phyloP scores from a whole-genome alignment of 2,888 invertebrate species.

The Brachypterus glaber region DNA sequence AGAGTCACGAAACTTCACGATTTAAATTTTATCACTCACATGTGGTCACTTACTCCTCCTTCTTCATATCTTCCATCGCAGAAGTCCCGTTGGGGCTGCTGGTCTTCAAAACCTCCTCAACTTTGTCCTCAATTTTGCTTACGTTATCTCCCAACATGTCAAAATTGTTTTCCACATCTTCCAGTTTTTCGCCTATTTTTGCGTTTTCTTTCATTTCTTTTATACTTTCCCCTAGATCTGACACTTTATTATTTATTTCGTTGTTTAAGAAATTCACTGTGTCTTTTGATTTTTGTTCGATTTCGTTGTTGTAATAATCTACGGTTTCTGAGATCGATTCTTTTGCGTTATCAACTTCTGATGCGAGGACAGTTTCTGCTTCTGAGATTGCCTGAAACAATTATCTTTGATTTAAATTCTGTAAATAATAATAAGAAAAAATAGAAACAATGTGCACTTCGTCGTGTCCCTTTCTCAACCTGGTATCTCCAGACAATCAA shows the following conservation, averaged over 20 bases:
- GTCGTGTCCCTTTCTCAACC: too few species aligned
- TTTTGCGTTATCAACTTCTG: constrained; percentile 30
- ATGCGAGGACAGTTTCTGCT: constrained; percentile 34
- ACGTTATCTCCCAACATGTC: constrained; percentile 29
- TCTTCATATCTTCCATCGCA: constrained; percentile 29
- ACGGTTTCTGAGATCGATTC: constrained; percentile 16
- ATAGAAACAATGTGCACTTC: too few species aligned
- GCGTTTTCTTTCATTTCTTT: constrained; percentile 22
- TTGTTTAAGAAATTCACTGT: background rate
- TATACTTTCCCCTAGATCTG: constrained; percentile 18
- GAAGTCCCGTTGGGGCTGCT: constrained; percentile 22
- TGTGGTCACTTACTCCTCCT: constrained; percentile 37
- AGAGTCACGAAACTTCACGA: background rate
- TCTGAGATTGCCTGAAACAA: constrained; percentile 36
- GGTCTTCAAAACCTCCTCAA: constrained; percentile 26
- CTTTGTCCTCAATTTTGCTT: constrained; percentile 23
- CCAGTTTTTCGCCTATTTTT: constrained; percentile 25
- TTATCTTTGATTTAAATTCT: too few species aligned
- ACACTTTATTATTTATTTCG: constrained; percentile 8
- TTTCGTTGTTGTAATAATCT: background rate
- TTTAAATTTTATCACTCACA: constrained; percentile 31
- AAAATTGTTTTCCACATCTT: constrained; percentile 26
- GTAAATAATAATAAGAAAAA: too few species aligned
- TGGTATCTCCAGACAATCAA: too few species aligned
- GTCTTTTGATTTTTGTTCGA: constrained; percentile 3